Evolutionary conservation across 1,140 invertebrate species (phyloP), one percentile per base, ranked within the genome.

Genomic region (Drosophila aff.): DNA sequence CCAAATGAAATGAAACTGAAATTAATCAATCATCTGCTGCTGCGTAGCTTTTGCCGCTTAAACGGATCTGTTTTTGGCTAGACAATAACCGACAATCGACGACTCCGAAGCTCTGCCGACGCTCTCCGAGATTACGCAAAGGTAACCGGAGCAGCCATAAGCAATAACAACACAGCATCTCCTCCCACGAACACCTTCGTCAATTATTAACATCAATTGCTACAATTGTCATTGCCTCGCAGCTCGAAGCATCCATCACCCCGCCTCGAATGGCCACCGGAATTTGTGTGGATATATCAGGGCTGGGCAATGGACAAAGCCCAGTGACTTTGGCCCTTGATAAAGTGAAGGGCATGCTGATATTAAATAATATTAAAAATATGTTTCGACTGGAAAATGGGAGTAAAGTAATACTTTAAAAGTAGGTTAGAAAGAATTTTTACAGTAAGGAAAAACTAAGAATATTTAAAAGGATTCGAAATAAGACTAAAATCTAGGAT

Each of bases 141-240:
- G 81, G 53, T 52, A 81, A 60, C 44, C 68, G n/a, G 50, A 68
- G 64, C 73, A 77, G n/a, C 60, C 57, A 53, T 55, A 15, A 40
- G 43, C 62, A 67, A 50, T 53, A 62, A 44, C 68, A 74, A 60
- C 61, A 64, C 38, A 13, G 16, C 62, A 67, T 78, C 63, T 80
- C 71, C 78, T 71, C 79, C 81, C 76, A 83, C 82, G 67, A 69
- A 76, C 85, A 91, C 91, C 86, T 85, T 79, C 82, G 80, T 89
- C 84, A 92, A 89, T 92, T 89, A 83, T 83, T 86, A 82, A 84
- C 84, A 89, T 92, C 91, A 90, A 92, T 86, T 92, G 91, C 72
- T 79, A 86, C 87, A 92, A 90, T 92, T 92, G 91, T 92, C 82
- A 79, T 81, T 72, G 84, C 81, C 74, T 63, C 43, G 68, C 52